phyloP scores from a whole-genome alignment of 2,888 invertebrate species.

The Nipponacmea schrenckii region DNA sequence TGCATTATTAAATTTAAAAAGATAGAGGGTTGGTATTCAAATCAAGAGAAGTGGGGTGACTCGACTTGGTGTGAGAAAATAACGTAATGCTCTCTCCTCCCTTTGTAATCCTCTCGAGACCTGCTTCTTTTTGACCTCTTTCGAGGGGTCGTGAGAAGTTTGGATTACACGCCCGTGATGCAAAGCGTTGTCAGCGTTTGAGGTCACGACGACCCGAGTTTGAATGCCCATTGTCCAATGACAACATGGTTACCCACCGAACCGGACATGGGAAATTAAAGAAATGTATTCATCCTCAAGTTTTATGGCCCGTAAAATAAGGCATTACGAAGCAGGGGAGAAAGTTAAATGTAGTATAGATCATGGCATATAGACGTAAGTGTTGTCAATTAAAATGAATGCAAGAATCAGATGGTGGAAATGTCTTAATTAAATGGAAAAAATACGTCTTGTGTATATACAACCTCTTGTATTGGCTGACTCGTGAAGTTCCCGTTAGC shows the following conservation, averaged over 20 bases:
- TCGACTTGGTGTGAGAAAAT: conserved; percentile 1
- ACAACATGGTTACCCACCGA: background rate
- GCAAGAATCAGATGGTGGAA: no score
- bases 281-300: background rate
- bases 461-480: no score
- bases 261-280: background rate
- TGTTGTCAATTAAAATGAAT: background rate
- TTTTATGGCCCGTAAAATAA: conserved; percentile 6
- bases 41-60: no score
- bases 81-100: conserved; percentile 1
- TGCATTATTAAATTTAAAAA: no score
- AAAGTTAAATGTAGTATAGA: background rate
- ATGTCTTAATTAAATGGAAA: no score
- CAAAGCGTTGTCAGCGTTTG: conserved; percentile 1
- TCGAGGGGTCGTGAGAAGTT: conserved; percentile 2
- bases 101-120: background rate
- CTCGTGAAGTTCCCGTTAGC: no score
- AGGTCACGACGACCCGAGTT: background rate
- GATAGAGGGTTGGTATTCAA: no score
- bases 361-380: background rate
- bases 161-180: conserved; percentile 1
- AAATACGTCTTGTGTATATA: no score
- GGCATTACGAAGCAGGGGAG: background rate
- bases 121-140: conserved; percentile 6
- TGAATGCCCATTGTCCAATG: background rate